Percentiles rank a stretch among this genome's conserved stretches.
Conservation (phyloP, 2,113 vertebrate genomes). For the Gobiocypris rarus region DNA sequence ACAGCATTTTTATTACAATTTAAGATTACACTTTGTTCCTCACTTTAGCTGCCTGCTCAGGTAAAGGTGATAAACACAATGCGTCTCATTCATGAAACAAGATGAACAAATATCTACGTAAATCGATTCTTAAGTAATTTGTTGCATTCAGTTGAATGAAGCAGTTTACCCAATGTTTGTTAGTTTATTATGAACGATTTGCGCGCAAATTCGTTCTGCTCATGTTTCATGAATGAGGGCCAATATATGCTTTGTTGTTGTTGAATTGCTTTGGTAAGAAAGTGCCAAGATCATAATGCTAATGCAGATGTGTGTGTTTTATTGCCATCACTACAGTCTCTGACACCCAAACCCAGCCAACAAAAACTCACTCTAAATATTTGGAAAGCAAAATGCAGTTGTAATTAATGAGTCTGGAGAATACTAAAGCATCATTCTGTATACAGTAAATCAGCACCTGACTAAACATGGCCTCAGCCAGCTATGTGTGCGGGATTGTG, state of each 20-base stretch:
- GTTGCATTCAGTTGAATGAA: constrained; percentile 3
- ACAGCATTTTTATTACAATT: neutral
- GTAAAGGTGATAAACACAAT: constrained; percentile 1
- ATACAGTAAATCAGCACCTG: constrained; percentile 66
- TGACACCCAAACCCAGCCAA: constrained; percentile 24
- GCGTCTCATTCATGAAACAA: neutral
- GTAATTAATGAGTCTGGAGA: constrained; percentile 36
- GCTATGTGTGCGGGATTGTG: constrained; percentile 13
- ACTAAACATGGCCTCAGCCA: constrained; percentile 64
- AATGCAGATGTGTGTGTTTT: constrained; percentile 26
- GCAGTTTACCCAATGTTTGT: neutral
- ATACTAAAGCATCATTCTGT: constrained; percentile 64
- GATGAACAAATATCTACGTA: neutral
- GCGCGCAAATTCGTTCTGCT: neutral
- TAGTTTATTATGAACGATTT: neutral
- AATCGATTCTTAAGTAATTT: neutral
- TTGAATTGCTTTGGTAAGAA: constrained; percentile 5
- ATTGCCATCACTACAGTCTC: constrained; percentile 11
- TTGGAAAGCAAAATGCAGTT: constrained; percentile 45
- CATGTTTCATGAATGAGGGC: neutral
- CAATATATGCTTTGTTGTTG: neutral
- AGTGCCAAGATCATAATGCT: constrained; percentile 9
- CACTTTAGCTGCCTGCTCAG: neutral
- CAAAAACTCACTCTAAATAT: constrained; percentile 52
- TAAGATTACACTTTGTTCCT: neutral